A percentile compares a stretch with the other conserved stretches of the same genome.
Conservation (phyloP, 2,888 invertebrate genomes). For the Microctonus hyperodae region DNA sequence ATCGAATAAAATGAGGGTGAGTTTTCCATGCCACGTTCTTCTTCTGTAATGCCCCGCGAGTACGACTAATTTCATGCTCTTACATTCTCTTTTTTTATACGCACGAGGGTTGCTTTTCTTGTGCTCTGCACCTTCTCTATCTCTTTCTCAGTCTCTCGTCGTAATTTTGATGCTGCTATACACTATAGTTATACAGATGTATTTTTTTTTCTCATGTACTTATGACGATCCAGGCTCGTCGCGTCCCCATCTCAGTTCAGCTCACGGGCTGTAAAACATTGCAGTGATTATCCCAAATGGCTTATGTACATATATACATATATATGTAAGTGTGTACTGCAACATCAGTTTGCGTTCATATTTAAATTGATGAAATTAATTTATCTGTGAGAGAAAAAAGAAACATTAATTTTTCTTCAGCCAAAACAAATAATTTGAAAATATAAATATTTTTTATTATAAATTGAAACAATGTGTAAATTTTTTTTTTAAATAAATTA, state of each 20-base stretch:
- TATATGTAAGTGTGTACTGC: not conserved
- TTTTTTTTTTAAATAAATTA: too few species aligned
- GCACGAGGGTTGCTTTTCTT: not conserved
- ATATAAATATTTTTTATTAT: too few species aligned
- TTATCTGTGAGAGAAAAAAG: not conserved
- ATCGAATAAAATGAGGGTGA: conserved; percentile 63
- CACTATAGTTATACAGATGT: conserved; percentile 24
- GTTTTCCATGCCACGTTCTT: conserved; percentile 27
- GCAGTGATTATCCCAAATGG: conserved; percentile 39
- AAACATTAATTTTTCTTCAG: too few species aligned
- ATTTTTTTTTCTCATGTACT: conserved; percentile 18
- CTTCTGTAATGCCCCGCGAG: conserved; percentile 38
- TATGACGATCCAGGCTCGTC: conserved; percentile 28
- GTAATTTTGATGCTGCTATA: conserved; percentile 21
- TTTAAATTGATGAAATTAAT: not conserved
- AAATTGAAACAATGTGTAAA: too few species aligned
- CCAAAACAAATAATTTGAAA: too few species aligned
- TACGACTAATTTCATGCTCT: conserved; percentile 56
- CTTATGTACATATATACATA: not conserved
- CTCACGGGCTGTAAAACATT: conserved; percentile 26
- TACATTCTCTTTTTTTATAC: conserved; percentile 37
- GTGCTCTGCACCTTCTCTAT: not conserved
- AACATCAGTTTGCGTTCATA: not conserved
- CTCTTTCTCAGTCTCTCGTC: conserved; percentile 14
- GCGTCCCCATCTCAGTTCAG: not conserved